Percentiles rank a stretch among this genome's conserved stretches.
Conservation (phyloP, 2,888 invertebrate species). For the Platycheirus albimanus region DNA sequence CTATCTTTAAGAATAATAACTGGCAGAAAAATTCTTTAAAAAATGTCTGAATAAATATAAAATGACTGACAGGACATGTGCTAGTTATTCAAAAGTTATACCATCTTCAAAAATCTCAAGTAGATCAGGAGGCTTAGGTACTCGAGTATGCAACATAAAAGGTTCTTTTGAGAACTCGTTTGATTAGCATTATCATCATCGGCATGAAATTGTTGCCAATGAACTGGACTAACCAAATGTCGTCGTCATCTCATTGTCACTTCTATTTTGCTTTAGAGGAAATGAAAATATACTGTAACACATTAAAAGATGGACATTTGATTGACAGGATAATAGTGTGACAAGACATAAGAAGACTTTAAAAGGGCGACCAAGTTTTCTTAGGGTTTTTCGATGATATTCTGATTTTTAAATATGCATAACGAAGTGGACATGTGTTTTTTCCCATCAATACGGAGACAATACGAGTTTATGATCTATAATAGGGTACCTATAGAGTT, state of each 20-base stretch:
- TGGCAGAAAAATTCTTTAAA: constrained; percentile 1
- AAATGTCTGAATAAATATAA: constrained; percentile 9
- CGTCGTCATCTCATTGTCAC: constrained; percentile 57
- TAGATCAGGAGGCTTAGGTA: constrained; percentile 44
- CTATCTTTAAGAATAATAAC: constrained; percentile 33
- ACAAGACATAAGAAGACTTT: constrained; percentile 25
- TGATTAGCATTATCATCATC: constrained; percentile 58
- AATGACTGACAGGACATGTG: constrained; percentile 61
- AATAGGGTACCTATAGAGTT: background rate
- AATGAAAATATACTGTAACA: constrained; percentile 44
- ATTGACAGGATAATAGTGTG: constrained; percentile 69
- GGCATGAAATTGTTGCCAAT: constrained; percentile 53
- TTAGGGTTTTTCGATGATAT: constrained; percentile 29
- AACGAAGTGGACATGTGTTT: constrained; percentile 55
- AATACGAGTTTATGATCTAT: constrained; percentile 22
- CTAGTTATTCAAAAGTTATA: constrained; percentile 42
- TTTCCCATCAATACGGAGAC: constrained; percentile 20
- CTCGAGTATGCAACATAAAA: no score
- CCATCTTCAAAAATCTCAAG: constrained; percentile 33
- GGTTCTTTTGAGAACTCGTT: constrained; percentile 36
- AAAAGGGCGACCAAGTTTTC: constrained; percentile 54
- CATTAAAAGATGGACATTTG: constrained; percentile 62
- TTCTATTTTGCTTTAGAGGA: constrained; percentile 5
- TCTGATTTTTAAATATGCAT: constrained; percentile 48
- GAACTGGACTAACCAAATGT: constrained; percentile 41